Evolutionary conservation across 2,888 invertebrate genomes (phyloP).

Genomic region (Drymonia ruficornis): DNA sequence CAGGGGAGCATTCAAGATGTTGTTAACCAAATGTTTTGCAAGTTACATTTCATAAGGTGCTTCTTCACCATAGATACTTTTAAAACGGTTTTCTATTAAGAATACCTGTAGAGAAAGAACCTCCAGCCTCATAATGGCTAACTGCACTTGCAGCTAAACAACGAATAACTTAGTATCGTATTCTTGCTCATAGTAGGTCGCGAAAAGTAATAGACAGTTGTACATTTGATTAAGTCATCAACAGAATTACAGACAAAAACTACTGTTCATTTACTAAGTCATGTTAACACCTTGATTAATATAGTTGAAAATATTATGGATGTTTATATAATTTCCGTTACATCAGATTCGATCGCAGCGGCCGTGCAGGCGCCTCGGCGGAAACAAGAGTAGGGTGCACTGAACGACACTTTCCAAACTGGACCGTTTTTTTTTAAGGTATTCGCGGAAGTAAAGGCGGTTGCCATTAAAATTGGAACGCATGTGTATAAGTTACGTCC

Average conservation of each 20-base stretch:
- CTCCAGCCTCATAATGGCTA: no score
- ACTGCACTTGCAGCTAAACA: no score
- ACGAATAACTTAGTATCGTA: no score
- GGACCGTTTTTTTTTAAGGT: conserved; percentile 8
- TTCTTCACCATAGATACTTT: no score
- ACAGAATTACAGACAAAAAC: no score
- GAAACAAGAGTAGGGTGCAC: conserved; percentile 16
- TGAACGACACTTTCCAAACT: conserved; percentile 21
- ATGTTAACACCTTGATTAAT: no score
- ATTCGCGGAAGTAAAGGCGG: conserved; percentile 15
- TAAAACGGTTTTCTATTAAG: no score
- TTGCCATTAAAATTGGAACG: neutral
- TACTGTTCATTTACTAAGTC: no score
- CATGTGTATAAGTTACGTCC: neutral
- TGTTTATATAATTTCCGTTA: conserved; percentile 21
- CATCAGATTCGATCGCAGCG: conserved; percentile 11
- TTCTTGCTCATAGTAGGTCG: no score
- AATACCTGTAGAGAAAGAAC: no score
- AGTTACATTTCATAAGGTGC: neutral
- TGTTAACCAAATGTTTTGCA: neutral
- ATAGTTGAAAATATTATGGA: neutral
- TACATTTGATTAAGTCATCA: no score
- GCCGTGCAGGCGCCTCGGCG: neutral
- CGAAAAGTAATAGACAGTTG: no score
- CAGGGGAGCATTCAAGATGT: neutral